These are phyloP conservation scores for Laupala kohalensis DNA, from an alignment of 1,140 invertebrate genomes.

Conservation along the genomic window DNA sequence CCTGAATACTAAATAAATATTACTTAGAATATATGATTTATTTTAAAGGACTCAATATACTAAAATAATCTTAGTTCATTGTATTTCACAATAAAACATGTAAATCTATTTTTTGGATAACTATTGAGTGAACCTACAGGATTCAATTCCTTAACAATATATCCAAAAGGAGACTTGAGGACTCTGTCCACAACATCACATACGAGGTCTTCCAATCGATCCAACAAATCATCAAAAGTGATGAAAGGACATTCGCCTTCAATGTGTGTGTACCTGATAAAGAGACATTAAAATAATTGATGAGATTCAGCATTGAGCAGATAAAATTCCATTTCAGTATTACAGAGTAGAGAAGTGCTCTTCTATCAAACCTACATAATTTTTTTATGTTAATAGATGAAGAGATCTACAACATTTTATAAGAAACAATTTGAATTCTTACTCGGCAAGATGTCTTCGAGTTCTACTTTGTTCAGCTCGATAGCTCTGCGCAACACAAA, in stretches of 20 bases:
- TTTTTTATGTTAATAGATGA: no score
- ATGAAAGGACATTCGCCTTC: slow-evolving; percentile 97
- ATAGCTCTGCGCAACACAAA: slow-evolving; percentile 95
- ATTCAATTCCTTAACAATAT: slow-evolving; percentile 81
- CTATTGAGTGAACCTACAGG: slow-evolving; percentile 60
- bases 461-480: slow-evolving; percentile 95
- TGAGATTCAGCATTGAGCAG: no score
- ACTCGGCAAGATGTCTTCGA: slow-evolving; percentile 90
- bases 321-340: no score
- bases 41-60: not conserved
- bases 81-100: not conserved
- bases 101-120: not conserved
- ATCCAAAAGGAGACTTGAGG: slow-evolving; percentile 63
- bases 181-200: slow-evolving; percentile 92
- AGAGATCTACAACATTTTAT: no score
- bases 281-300: not conserved
- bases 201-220: slow-evolving; percentile 85
- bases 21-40: not conserved
- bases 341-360: no score
- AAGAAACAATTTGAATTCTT: slow-evolving; percentile 20
- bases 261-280: slow-evolving; percentile 77
- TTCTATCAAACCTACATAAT: no score
- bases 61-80: no score
- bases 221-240: slow-evolving; percentile 79
- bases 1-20: not conserved